Conservation (phyloP, 2,888 invertebrate species). For the Formica aserva region DNA sequence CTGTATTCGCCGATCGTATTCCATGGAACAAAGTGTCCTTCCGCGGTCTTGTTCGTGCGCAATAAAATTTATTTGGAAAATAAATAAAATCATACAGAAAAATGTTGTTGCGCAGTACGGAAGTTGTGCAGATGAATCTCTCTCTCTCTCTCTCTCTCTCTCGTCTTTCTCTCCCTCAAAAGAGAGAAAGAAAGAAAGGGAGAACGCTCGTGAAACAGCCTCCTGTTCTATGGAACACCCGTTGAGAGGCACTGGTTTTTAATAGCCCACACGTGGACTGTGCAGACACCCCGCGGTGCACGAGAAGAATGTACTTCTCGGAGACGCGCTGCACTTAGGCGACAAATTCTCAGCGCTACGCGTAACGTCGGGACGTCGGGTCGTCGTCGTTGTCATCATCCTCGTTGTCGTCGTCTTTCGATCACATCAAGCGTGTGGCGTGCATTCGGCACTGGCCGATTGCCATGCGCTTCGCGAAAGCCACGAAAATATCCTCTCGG, state of each 20-base stretch:
- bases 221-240: neutral
- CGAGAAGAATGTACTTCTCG: conserved; percentile 31
- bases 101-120: neutral
- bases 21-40: conserved; percentile 3
- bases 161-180: neutral
- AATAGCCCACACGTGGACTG: conserved; percentile 38
- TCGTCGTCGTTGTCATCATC: too few species aligned
- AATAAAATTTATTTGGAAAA: neutral
- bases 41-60: neutral
- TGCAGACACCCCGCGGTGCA: conserved; percentile 19
- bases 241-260: conserved; percentile 48
- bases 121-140: neutral
- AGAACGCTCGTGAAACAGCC: neutral
- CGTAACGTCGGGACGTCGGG: conserved; percentile 31
- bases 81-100: neutral
- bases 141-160: too few species aligned
- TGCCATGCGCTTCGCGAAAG: conserved; percentile 74
- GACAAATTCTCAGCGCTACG: conserved; percentile 39
- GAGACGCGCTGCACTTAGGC: neutral
- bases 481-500: conserved; percentile 75
- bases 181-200: neutral
- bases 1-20: neutral
- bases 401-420: conserved; percentile 16
- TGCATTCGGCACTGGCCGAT: conserved; percentile 70
- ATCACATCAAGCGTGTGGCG: conserved; percentile 57